Conservation (phyloP, 1,140 invertebrate species). For the Steinernema feltiae region DNA sequence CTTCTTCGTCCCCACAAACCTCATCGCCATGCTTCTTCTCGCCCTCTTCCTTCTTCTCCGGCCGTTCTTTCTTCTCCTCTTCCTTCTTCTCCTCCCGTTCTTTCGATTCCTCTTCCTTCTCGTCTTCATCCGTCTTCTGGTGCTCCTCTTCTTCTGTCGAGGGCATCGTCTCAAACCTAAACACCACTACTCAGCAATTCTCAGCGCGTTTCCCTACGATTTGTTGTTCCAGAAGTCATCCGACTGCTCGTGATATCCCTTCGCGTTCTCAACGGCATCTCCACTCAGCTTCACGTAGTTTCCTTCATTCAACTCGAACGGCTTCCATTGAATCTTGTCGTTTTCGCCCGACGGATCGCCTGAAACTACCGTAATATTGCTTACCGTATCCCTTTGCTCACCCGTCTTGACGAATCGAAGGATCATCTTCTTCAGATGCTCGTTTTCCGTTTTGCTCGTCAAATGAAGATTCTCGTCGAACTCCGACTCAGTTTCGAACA, state of each 20-base stretch:
- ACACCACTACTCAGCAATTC: background rate
- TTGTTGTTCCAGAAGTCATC: constrained; percentile 4
- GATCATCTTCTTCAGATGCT: background rate
- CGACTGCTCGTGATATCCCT: background rate
- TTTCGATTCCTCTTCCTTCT: background rate
- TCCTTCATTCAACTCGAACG: background rate
- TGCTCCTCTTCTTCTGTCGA: background rate
- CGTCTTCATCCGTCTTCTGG: background rate
- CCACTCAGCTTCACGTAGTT: background rate
- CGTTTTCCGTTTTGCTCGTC: background rate
- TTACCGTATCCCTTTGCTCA: background rate
- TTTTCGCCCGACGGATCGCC: background rate
- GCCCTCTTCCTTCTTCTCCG: background rate
- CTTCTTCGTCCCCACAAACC: background rate
- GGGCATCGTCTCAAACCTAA: background rate
- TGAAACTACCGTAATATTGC: background rate
- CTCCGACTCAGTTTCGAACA: background rate
- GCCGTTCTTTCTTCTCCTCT: background rate
- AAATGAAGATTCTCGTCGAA: constrained; percentile 6
- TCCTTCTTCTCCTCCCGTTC: background rate
- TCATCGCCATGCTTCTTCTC: background rate
- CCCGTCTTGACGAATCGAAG: background rate
- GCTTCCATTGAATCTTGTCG: background rate
- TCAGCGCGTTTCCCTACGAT: background rate
- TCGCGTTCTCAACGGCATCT: background rate